Evolutionary conservation across 2,797 vertebrate species (phyloP), one percentile per base, ranked within the genome.

Genomic region (Myiothlypis coronata): DNA sequence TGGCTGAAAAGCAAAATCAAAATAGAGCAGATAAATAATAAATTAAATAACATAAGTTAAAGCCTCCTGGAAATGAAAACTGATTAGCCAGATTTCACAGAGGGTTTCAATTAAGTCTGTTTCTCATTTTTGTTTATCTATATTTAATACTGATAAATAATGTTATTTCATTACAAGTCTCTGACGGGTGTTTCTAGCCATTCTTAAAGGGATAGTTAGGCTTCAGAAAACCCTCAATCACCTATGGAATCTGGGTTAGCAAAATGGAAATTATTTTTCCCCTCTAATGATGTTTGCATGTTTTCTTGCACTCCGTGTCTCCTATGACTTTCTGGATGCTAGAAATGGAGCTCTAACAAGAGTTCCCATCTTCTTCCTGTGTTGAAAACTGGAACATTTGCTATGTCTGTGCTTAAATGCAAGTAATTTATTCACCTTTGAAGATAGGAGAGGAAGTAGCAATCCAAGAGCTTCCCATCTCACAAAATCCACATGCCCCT

Each of bases 101-200:
- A 96, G 85, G 83, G 88, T 95, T 97, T 96, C 95, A 97, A 97
- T 94, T 96, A 95, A 97, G 90, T 89, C 95, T 97, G 97, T 95
- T 96, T 97, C 96, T 96, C 92, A 93, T 98, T 96, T 97, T 97
- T 92, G 88, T 97, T 97, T 92, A 96, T 96, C 94, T 97, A 97
- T 96, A 96, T 98, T 98, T 97, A 97, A 98, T 97, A 97, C 95
- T 92, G 96, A 97, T 97, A 96, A 97, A 95, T 96, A 97, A 96
- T 97, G 96, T 89, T 96, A 96, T 96, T 97, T 95, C 96, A 96
- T 96, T 96, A 96, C 71, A 79, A 90, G 91, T 47, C 95, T 96
- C 96, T 61, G 88, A 96, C 21, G 83, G 72, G 71, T 81, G 74
- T 92, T 94, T 95, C 68, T 72, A 67, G 80, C 41, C 71, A 81